Evolutionary conservation across 2,888 invertebrate genomes (phyloP).

Genomic region (Teinopalpus imperialis): DNA sequence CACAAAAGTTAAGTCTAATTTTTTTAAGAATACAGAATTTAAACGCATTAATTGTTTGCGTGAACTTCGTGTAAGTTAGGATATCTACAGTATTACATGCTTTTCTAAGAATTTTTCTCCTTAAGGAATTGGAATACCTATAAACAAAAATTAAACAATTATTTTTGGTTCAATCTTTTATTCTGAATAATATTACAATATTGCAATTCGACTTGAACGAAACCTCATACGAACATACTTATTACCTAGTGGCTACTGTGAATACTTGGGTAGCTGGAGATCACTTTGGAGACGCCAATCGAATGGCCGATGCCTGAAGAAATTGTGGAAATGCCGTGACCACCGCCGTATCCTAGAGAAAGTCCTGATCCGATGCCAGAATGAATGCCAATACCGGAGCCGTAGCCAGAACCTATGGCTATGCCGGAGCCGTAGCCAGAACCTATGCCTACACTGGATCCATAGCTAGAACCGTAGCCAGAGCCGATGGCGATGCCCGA

Average conservation of each 20-base stretch:
- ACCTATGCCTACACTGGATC: slow-evolving; percentile 15
- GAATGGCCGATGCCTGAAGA: slow-evolving; percentile 21
- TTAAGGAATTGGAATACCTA: too few species aligned
- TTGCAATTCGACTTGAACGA: slow-evolving; percentile 36
- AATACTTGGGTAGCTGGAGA: slow-evolving; percentile 26
- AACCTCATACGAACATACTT: slow-evolving; percentile 26
- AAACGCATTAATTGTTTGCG: too few species aligned
- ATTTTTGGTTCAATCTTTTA: slow-evolving; percentile 24
- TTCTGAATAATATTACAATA: slow-evolving; percentile 27
- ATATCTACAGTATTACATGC: too few species aligned
- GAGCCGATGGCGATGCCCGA: slow-evolving; percentile 5
- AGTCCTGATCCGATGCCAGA: slow-evolving; percentile 25
- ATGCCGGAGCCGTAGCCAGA: slow-evolving; percentile 19
- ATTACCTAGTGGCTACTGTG: slow-evolving; percentile 28
- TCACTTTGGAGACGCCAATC: slow-evolving; percentile 25
- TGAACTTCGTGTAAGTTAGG: too few species aligned
- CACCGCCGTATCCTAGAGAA: slow-evolving; percentile 21
- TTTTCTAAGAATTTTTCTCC: too few species aligned
- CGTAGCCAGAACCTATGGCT: slow-evolving; percentile 20
- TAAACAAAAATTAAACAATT: too few species aligned
- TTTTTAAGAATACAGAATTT: too few species aligned
- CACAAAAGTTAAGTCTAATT: too few species aligned
- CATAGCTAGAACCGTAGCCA: slow-evolving; percentile 15
- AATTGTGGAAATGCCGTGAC: slow-evolving; percentile 15
- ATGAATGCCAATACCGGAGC: slow-evolving; percentile 19